Base-by-base conservation (phyloP, 1,140 invertebrate genomes). In the Trichonephila clavipes region DNA sequence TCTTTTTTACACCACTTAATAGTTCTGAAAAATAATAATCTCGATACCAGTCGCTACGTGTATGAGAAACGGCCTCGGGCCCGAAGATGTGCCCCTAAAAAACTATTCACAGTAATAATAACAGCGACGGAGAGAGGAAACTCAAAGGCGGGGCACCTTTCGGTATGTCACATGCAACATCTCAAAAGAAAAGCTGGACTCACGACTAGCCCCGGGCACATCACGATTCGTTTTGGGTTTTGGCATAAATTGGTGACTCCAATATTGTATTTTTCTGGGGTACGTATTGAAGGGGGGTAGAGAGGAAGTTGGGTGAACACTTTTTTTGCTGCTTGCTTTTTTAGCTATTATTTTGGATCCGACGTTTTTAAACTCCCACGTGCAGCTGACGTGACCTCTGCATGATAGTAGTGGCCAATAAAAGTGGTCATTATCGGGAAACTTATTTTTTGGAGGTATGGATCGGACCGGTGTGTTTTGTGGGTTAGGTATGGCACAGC, bases 21-120 rank as follows among this genome's bases (percentile, higher is more conserved):
- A 85, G 51, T 28, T 58, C 51, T 28, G 16, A 34, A 88, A 88
- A 88, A 88, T 58, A 88, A 88, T 87, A n/a, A 59, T n/a, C 51
- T 40, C 86, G 34, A 19, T 16, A 24, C 86, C 18, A 28, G 24
- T 18, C 19, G 3, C 28, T 64, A 69, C 24, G 44, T 51, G 89
- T 90, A 72, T 90, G 89, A 90, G 89, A 90, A 90, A 90, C 18
- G 34, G 89, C 89, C 89, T 40, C n/a, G 59, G 89, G 89, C 89
- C 16, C 59, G 89, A 90, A 90, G 89, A 90, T 62, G 89, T 19
- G 14, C 61, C 21, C 44, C 72, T 51, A 21, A 16, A 85, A 58
- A 88, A 88, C 18, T 58, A 64, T 24, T 34, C 19, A 88, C 34
- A 64, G 34, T 40, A 85, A 10, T 62, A 88, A 88, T 34, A 88